Base-by-base conservation (phyloP, 2,888 invertebrate species). In the Tribolium freemani region DNA sequence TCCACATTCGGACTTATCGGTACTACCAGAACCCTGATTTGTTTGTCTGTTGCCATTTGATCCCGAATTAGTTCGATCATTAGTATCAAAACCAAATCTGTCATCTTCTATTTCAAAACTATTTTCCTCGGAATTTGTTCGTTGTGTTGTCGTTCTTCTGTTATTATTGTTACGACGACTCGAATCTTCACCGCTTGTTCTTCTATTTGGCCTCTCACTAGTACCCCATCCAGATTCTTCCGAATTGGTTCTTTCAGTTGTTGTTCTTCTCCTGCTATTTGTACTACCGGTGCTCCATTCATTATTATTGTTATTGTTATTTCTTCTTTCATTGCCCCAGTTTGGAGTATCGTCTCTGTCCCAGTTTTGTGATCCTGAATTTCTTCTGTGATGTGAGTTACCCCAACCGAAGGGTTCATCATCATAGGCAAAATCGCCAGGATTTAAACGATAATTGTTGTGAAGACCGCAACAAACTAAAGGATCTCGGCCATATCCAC, bases 401-500 rank as follows among this genome's bases (percentile, higher is more conserved):
- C 44, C 44, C 57, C 57, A 57, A n/a, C 9, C 3, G 5, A 11
- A 44, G 5, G 38, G 16, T 3, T 57, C 57, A 44, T 57, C 57
- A 8, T 11, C 57, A 6, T 16, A 57, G 6, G 30, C 38, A 48
- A 48, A 16, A 20, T 45, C 30, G 9, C 44, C 20, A 26, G 30
- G 16, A 9, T 16, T 16, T 11, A 16, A 16, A 13, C 16, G 44
- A 26, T 75, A 82, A 54, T 76, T 79, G 11, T 66, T 71, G 4
- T 67, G 69, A n/a, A 76, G 73, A 16, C 87, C 87, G 72, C 91
- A 91, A 81, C 91, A 91, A 0, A 90, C 90, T 16, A 81, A 85
- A 0, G 90, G 90, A 0, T 80, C 79, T 30, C 26, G 9, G 13
- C 86, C 84, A 76, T 89, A 89, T 0, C 90, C 90, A 75, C 90